Evolutionary conservation across 2,113 vertebrate species (phyloP).

Genomic region (Turnix velox): DNA sequence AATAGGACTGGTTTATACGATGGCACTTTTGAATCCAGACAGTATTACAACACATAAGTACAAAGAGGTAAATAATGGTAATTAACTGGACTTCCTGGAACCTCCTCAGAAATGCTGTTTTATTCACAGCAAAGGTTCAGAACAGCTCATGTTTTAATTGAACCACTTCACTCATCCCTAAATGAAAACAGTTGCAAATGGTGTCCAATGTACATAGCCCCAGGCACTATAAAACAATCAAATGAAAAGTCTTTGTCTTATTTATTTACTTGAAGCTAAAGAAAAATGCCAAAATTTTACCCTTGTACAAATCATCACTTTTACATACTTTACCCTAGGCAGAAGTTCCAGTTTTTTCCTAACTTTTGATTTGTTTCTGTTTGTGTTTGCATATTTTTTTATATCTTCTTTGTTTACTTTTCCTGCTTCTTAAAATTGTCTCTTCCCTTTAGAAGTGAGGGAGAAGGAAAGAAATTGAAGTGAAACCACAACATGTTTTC

Average conservation of each 20-base stretch:
- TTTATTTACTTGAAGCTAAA: constrained; percentile 59
- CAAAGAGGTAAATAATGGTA: constrained; percentile 45
- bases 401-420: constrained; percentile 34
- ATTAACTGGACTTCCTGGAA: constrained; percentile 31
- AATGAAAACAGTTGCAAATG: constrained; percentile 64
- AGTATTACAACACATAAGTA: constrained; percentile 17
- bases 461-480: constrained; percentile 37
- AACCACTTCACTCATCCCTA: constrained; percentile 64
- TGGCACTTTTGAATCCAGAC: constrained; percentile 7
- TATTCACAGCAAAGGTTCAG: constrained; percentile 54
- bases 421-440: constrained; percentile 17
- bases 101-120: constrained; percentile 40
- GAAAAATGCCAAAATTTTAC: constrained; percentile 44
- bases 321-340: constrained; percentile 20
- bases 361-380: neutral
- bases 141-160: constrained; percentile 40
- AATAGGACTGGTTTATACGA: neutral
- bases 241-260: constrained; percentile 62
- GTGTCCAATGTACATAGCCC: constrained; percentile 59
- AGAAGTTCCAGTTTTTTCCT: constrained; percentile 7
- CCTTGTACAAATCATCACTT: constrained; percentile 49
- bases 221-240: constrained; percentile 49
- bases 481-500: constrained; percentile 47
- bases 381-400: constrained; percentile 21
- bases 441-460: neutral